Evolutionary conservation across 2,113 vertebrate genomes (phyloP).

Genomic region (Lichenostomus cassidix): DNA sequence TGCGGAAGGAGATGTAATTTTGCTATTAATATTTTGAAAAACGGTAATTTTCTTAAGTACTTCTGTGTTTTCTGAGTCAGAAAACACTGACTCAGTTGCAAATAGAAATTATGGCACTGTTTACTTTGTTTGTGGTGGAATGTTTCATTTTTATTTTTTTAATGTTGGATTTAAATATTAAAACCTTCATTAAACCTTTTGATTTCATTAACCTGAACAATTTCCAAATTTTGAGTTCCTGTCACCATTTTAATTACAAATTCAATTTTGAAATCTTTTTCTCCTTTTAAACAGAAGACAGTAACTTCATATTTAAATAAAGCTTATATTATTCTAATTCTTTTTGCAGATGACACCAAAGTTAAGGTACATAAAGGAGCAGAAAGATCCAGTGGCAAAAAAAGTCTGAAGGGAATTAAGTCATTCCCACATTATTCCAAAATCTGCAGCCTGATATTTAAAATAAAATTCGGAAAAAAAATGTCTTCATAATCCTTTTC

Average conservation of each 20-base stretch:
- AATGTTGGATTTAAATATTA: not conserved
- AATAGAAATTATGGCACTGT: not conserved
- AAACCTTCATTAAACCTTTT: not conserved
- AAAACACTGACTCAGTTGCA: not conserved
- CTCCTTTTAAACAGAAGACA: accelerated
- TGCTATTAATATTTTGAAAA: not conserved
- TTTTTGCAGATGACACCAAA: not conserved
- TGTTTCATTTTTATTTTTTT: not conserved
- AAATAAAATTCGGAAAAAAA: not conserved
- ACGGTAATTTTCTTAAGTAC: not conserved
- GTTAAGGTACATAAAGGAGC: not conserved
- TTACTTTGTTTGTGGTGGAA: not conserved
- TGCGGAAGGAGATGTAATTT: not conserved
- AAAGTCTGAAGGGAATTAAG: not conserved
- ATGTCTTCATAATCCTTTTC: not conserved
- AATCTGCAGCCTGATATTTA: not conserved
- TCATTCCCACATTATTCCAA: not conserved
- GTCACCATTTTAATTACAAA: not conserved
- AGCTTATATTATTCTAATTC: not conserved
- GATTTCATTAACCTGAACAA: not conserved
- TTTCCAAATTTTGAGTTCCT: not conserved
- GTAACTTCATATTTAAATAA: not conserved
- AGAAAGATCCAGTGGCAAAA: not conserved
- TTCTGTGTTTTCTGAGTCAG: not conserved
- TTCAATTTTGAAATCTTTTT: not conserved